Evolutionary conservation across 2,113 vertebrate species (phyloP).

Genomic region (Sminthopsis crassicaudata): DNA sequence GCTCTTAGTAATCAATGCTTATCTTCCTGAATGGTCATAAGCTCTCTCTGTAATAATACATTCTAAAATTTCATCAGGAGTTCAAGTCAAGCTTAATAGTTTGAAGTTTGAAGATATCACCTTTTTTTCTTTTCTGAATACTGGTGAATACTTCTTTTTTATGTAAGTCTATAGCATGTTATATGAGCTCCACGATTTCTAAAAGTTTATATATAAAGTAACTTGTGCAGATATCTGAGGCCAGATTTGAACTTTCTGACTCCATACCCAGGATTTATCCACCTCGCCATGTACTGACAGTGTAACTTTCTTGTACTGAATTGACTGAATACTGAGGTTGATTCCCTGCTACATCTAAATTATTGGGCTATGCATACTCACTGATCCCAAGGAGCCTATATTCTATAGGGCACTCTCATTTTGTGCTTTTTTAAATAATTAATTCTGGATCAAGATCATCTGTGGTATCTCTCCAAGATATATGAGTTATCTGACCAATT

Average conservation of each 20-base stretch:
- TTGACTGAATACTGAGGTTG: no score
- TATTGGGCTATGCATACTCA: neutral
- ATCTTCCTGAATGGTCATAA: neutral
- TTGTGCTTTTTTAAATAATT: neutral
- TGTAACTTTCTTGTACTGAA: no score
- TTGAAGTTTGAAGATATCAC: neutral
- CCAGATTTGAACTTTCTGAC: no score
- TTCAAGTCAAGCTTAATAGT: neutral
- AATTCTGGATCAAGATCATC: neutral
- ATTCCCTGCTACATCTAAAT: neutral
- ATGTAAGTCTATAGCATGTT: neutral
- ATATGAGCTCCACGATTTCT: neutral
- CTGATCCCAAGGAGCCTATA: neutral
- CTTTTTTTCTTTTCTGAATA: neutral
- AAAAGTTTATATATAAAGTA: no score
- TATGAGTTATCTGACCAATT: neutral
- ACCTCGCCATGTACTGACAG: no score
- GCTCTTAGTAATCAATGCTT: neutral
- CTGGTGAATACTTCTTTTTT: neutral
- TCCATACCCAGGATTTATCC: no score
- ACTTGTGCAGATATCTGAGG: no score
- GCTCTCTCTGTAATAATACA: neutral
- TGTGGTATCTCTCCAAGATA: neutral
- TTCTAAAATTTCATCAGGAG: neutral
- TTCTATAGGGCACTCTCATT: neutral